Conservation (phyloP, 2,113 vertebrate species). For the Albula goreensis region DNA sequence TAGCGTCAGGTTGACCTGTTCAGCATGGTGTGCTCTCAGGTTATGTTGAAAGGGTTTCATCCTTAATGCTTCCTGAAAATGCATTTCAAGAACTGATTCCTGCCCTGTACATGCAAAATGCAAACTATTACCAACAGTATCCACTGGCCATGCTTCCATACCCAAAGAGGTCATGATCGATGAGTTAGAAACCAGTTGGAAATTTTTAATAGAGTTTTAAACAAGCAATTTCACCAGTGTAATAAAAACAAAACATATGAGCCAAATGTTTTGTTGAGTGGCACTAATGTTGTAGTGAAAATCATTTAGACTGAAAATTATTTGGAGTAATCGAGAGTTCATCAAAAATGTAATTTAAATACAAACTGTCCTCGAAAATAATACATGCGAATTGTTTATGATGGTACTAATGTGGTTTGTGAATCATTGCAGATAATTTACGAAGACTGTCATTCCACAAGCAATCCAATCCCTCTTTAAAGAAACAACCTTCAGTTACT, state of each 20-base stretch:
- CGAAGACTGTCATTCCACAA: neutral
- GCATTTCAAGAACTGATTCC: neutral
- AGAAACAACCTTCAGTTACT: neutral
- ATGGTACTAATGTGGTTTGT: neutral
- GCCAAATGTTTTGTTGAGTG: neutral
- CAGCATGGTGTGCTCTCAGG: neutral
- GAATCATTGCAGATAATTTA: neutral
- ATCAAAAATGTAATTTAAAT: conserved; percentile 5
- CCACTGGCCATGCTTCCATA: too few species aligned
- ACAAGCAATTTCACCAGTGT: neutral
- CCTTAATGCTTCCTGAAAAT: neutral
- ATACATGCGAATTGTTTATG: neutral
- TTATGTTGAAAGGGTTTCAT: neutral
- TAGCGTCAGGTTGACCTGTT: neutral
- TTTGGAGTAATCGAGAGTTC: neutral
- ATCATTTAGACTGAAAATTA: neutral
- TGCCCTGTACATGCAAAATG: neutral
- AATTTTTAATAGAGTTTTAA: neutral
- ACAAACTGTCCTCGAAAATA: neutral
- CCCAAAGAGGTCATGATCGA: too few species aligned
- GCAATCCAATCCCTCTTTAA: neutral
- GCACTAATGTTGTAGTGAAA: neutral
- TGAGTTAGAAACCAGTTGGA: too few species aligned
- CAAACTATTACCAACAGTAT: neutral
- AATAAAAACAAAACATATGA: neutral